Evolutionary conservation across 2,113 vertebrate species (phyloP).

Genomic region (Nyctibius bracteatus): DNA sequence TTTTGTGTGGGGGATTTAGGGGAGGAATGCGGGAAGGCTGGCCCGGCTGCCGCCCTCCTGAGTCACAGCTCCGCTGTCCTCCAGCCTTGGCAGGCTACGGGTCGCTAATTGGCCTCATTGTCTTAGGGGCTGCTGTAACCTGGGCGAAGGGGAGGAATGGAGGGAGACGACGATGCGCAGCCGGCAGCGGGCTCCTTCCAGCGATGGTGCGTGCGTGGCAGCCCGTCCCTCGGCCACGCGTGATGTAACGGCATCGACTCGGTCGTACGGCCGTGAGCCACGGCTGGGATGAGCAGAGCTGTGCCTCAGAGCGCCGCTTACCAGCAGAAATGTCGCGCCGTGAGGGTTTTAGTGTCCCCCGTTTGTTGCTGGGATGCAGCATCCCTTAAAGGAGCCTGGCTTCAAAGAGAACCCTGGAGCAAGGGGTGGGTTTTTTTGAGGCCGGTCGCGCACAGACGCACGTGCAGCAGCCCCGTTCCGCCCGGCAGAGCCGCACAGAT

Average conservation of each 20-base stretch:
- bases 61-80: not conserved
- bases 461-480: too few species aligned
- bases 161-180: too few species aligned
- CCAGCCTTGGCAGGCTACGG: not conserved
- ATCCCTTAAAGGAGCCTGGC: not conserved
- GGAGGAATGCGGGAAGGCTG: not conserved
- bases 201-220: rapidly evolving
- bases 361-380: rapidly evolving
- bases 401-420: too few species aligned
- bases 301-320: rapidly evolving
- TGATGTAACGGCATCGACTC: rapidly evolving
- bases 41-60: not conserved
- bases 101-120: not conserved
- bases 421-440: too few species aligned
- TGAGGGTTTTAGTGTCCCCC: not conserved
- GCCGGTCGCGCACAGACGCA: too few species aligned
- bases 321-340: rapidly evolving
- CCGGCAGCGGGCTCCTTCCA: too few species aligned
- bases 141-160: not conserved
- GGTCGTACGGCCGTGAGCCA: rapidly evolving
- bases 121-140: not conserved
- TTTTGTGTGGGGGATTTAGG: not conserved
- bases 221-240: rapidly evolving
- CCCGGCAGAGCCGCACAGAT: too few species aligned
- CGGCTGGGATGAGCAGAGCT: rapidly evolving